These are phyloP conservation scores for Luperina testacea DNA, from an alignment of 2,888 invertebrate genomes.

Conservation along the genomic window DNA sequence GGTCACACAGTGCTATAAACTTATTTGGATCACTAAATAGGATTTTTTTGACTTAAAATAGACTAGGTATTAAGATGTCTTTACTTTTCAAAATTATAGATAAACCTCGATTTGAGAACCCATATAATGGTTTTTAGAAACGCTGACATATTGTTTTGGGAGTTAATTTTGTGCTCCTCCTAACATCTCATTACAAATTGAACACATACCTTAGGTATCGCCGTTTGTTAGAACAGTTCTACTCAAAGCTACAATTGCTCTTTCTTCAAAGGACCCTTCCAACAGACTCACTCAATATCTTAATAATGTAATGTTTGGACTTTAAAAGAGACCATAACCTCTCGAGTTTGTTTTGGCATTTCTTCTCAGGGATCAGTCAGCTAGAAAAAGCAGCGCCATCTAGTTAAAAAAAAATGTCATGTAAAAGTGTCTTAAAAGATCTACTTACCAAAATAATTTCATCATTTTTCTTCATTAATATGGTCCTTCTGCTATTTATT, in stretches of 20 bases:
- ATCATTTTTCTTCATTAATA: neutral
- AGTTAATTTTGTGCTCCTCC: neutral
- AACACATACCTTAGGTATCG: neutral
- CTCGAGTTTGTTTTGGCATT: neutral
- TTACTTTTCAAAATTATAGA: neutral
- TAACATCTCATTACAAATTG: neutral
- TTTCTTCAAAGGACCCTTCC: neutral
- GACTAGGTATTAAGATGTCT: neutral
- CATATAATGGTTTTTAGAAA: neutral
- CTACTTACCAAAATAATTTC: neutral
- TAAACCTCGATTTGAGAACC: neutral
- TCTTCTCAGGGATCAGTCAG: neutral
- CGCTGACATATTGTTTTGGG: neutral
- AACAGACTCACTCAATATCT: neutral
- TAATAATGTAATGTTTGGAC: neutral
- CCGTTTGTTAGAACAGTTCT: too few relatives aligned
- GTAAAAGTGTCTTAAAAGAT: neutral
- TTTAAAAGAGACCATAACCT: neutral
- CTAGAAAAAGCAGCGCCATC: neutral
- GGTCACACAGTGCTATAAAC: too few relatives aligned
- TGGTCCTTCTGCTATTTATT: slow-evolving; percentile 18
- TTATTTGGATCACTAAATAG: neutral
- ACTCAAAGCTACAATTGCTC: neutral
- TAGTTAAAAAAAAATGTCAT: neutral
- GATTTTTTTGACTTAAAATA: neutral